Conservation (phyloP, 2,797 vertebrate genomes). For the Cynopterus sphinx region DNA sequence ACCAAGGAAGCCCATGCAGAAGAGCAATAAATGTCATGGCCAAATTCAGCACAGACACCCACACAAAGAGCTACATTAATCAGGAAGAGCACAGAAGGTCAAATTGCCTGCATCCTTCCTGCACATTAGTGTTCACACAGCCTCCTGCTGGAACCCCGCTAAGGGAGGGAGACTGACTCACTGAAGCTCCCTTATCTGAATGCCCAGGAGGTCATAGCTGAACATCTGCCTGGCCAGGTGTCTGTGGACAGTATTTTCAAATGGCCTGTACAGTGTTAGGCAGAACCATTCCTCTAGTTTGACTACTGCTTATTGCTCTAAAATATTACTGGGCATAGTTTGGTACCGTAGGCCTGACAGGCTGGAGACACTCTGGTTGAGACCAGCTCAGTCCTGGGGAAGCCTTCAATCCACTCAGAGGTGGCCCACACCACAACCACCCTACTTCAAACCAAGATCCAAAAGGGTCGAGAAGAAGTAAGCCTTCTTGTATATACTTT, state of each 20-base stretch:
- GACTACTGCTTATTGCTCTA: background rate
- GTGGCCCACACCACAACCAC: background rate
- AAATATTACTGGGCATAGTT: background rate
- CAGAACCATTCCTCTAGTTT: background rate
- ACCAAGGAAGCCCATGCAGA: background rate
- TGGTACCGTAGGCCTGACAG: background rate
- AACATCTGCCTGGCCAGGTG: background rate
- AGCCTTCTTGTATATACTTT: background rate
- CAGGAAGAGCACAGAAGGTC: background rate
- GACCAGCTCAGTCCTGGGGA: background rate
- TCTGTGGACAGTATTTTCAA: background rate
- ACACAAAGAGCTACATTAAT: background rate
- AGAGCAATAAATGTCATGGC: background rate
- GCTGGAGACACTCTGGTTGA: background rate
- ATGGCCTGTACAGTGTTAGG: accelerated
- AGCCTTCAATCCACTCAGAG: background rate
- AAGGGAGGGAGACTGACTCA: no score
- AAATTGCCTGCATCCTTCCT: background rate
- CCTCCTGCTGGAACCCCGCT: background rate
- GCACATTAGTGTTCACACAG: background rate
- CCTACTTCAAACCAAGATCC: background rate
- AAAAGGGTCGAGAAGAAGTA: background rate
- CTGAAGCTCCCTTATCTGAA: background rate
- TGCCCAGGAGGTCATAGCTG: accelerated
- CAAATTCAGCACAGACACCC: background rate